These are phyloP conservation scores for Cranoglanis bouderius DNA, from an alignment of 2,113 vertebrate species.

Conservation along the genomic window DNA sequence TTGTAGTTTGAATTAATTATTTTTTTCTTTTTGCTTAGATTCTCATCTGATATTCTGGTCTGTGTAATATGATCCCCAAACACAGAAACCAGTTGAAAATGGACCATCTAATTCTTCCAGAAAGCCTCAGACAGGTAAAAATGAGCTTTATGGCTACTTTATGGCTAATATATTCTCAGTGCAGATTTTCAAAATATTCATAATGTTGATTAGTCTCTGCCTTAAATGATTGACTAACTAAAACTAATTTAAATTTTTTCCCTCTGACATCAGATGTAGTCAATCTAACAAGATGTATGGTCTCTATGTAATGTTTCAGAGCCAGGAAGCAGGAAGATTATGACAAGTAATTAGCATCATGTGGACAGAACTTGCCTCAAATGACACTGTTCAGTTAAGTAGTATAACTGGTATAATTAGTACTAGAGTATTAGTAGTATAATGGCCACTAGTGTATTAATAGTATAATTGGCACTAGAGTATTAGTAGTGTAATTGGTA, in stretches of 20 bases:
- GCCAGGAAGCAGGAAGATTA: neutral
- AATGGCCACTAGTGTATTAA: neutral
- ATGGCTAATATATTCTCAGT: constrained; percentile 1
- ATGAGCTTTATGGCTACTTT: neutral
- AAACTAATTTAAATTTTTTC: neutral
- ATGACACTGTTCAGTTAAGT: neutral
- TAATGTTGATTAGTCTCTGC: constrained; percentile 70
- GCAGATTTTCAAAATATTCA: constrained; percentile 62
- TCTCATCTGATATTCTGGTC: neutral
- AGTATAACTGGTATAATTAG: neutral
- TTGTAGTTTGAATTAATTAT: neutral
- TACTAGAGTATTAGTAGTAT: neutral
- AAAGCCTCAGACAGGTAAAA: neutral
- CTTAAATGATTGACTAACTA: neutral
- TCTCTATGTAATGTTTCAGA: neutral
- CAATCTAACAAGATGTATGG: neutral
- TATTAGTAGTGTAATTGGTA: neutral
- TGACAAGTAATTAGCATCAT: neutral
- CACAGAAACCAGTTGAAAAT: neutral
- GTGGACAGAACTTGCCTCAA: neutral
- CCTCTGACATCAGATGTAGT: neutral
- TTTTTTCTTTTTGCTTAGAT: neutral
- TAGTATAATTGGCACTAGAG: neutral
- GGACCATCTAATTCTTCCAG: neutral
- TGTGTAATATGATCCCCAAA: neutral